These are phyloP conservation scores for Chesias legatella DNA, from an alignment of 2,888 invertebrate genomes.

Conservation along the genomic window DNA sequence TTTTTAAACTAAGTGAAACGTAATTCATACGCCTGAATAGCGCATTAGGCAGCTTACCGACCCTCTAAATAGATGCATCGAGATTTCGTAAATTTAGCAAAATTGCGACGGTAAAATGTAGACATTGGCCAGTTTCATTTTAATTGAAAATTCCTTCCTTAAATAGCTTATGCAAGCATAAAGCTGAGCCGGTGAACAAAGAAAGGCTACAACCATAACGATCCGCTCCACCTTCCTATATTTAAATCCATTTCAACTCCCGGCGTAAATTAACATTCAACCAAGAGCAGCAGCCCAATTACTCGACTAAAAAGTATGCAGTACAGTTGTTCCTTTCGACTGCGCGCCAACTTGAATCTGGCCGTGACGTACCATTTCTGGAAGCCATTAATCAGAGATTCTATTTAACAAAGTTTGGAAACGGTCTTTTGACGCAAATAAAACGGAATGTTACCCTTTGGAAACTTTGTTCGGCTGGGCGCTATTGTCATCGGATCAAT, in stretches of 20 bases:
- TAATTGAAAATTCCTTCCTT: slow-evolving; percentile 16
- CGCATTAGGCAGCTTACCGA: too few species aligned
- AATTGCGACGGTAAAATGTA: slow-evolving; percentile 1
- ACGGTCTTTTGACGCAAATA: slow-evolving; percentile 45
- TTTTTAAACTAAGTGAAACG: too few species aligned
- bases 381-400: slow-evolving; percentile 48
- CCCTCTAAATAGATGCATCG: too few species aligned
- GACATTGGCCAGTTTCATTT: slow-evolving; percentile 12
- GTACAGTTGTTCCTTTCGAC: slow-evolving; percentile 32
- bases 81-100: too few species aligned
- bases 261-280: slow-evolving; percentile 27
- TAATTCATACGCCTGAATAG: too few species aligned
- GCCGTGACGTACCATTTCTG: slow-evolving; percentile 37
- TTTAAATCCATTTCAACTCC: slow-evolving; percentile 27
- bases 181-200: slow-evolving; percentile 20
- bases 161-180: slow-evolving; percentile 17
- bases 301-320: slow-evolving; percentile 32
- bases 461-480: slow-evolving; percentile 28
- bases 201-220: slow-evolving; percentile 23
- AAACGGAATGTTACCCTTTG: slow-evolving; percentile 42
- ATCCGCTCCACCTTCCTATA: slow-evolving; percentile 25
- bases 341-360: slow-evolving; percentile 40
- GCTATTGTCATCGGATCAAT: slow-evolving; percentile 46
- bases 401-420: slow-evolving; percentile 44
- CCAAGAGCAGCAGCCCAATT: slow-evolving; percentile 26